phyloP scores from a whole-genome alignment of 2,113 vertebrate genomes.

The Sterrhoptilus dennistouni region DNA sequence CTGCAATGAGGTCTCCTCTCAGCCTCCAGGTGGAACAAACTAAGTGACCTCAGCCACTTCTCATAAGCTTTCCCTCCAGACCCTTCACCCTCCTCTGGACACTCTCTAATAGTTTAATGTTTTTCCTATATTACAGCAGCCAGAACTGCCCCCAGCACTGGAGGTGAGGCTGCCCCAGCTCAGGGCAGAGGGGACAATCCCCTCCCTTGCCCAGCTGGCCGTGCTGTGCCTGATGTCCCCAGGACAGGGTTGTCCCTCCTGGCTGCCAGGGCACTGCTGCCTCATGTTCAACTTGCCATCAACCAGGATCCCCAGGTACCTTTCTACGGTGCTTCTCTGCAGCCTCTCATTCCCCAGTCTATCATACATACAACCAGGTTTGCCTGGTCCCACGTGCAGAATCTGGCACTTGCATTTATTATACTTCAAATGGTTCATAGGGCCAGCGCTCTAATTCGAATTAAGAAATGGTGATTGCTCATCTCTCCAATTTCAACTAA shows the following conservation, averaged over 20 bases:
- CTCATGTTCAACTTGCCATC: accelerated
- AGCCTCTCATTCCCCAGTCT: accelerated
- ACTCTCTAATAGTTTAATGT: accelerated
- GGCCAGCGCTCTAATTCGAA: not conserved
- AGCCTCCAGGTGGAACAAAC: not conserved
- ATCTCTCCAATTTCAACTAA: not conserved
- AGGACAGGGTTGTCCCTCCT: not conserved
- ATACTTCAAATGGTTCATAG: not conserved
- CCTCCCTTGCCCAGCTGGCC: not conserved
- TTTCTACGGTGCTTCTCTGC: accelerated
- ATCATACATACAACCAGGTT: accelerated
- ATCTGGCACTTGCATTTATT: not conserved
- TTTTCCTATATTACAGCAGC: accelerated
- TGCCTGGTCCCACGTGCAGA: accelerated
- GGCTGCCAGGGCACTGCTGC: not conserved
- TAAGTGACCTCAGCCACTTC: not conserved
- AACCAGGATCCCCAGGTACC: not conserved
- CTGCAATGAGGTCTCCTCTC: not conserved
- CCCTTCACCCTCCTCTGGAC: not conserved
- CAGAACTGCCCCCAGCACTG: not conserved
- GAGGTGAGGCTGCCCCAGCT: not conserved
- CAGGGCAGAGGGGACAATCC: not conserved
- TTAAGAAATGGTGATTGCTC: not conserved
- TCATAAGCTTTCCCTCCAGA: not conserved
- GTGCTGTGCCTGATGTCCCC: not conserved